Evolutionary conservation across 2,888 invertebrate genomes (phyloP), one percentile per base, ranked within the genome.

Genomic region (Pterobdella sp.): DNA sequence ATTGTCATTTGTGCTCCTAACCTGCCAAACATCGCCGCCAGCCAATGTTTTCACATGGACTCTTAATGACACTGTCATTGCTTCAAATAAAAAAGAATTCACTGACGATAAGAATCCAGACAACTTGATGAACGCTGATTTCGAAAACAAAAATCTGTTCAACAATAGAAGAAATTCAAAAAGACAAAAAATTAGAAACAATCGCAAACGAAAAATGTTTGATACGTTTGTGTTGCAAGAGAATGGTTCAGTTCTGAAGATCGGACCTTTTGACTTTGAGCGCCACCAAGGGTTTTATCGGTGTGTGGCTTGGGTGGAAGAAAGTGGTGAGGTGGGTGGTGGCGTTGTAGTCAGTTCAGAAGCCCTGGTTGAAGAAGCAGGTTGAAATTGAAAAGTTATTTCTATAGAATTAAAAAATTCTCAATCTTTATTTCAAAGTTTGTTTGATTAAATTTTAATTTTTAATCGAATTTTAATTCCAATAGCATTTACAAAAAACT

Each of bases 311-410:
- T 56, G 18, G 18, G 60, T 56, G 60, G 60, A 56, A n/a, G n/a
- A 22, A 7, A 56, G 4, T 18, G 60, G 3, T 26, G 60, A 26
- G 10, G 4, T 14, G 7, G 60, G 60, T 18, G n/a, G n/a, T 26
- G 60, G 60, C n/a, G n/a, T 4, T 7, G 60, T 56, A 22, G 26
- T 22, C n/a, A 14, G 10, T n/a, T 56, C 60, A 14, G 60, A 56
- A 22, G 60, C 60, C 60, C 60, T 56, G 14, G 60, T 56, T 3
- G 60, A 56, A 56, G 60, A 26, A 56, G 60, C 60, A 4, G 60
- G 60, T 56, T 18, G 10, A 22, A 18, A 26, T 26, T 42, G 7
- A 42, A 7, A 7, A 14, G 7, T 42, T 18, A 42, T 42, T 7
- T 42, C 10, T 18, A 42, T 42, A n/a, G 22, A 42, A 42, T 42